Conservation (phyloP, 2,888 invertebrate species). For the Harpalus rubripes region DNA sequence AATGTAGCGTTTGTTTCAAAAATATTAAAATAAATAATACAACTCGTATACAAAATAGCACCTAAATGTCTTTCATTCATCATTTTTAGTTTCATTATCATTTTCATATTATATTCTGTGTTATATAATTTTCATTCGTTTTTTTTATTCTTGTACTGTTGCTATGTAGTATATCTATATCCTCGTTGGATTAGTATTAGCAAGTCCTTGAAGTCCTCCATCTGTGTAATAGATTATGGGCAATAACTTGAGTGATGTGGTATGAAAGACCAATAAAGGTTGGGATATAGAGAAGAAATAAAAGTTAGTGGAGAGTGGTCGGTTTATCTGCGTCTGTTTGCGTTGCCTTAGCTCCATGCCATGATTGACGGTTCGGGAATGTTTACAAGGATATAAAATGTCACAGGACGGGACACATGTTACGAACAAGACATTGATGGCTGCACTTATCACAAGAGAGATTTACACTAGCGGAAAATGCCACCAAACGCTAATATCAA, state of each 20-base stretch:
- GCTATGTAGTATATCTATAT: too few relatives aligned
- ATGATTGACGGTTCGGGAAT: conserved; percentile 59
- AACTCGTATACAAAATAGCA: too few relatives aligned
- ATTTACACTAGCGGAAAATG: neutral
- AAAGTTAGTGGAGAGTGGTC: conserved; percentile 28
- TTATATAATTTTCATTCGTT: too few relatives aligned
- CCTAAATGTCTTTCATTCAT: too few relatives aligned
- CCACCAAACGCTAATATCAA: too few relatives aligned
- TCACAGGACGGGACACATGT: conserved; percentile 17
- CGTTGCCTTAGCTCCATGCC: neutral
- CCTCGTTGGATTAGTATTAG: too few relatives aligned
- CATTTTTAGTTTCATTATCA: too few relatives aligned
- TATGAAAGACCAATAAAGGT: conserved; percentile 17
- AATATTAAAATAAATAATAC: too few relatives aligned
- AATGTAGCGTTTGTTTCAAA: too few relatives aligned
- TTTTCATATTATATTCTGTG: too few relatives aligned
- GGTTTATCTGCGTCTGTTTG: conserved; percentile 53
- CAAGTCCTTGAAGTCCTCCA: neutral
- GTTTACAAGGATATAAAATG: conserved; percentile 63
- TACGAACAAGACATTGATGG: conserved; percentile 19
- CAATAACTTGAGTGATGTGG: conserved; percentile 40
- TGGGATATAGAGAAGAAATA: neutral
- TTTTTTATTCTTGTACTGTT: too few relatives aligned
- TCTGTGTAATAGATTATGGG: conserved; percentile 44
- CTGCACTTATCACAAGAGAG: conserved; percentile 7